Percentiles rank a stretch among this genome's conserved stretches.
Conservation (phyloP, 2,888 invertebrate species). For the Enoplolaimus lenunculus region DNA sequence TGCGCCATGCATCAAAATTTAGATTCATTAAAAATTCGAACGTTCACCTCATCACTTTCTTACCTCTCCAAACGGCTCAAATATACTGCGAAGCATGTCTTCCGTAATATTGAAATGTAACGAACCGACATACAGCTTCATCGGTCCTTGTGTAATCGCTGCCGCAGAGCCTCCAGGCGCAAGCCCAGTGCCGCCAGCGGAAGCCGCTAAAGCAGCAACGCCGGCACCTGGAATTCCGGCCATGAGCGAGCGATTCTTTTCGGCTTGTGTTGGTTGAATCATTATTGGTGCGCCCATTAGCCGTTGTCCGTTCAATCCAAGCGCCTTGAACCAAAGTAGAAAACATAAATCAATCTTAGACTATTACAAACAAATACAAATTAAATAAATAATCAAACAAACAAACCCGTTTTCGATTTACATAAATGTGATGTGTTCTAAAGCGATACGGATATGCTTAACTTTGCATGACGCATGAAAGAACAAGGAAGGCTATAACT, state of each 20-base stretch:
- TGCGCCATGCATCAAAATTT: no score
- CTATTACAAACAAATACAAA: no score
- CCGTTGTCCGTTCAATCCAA: slow-evolving; percentile 87
- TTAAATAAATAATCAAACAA: no score
- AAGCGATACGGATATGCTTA: no score
- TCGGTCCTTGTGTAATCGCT: slow-evolving; percentile 64
- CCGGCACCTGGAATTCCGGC: slow-evolving; percentile 32
- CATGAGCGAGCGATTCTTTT: slow-evolving; percentile 48
- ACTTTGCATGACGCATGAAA: no score
- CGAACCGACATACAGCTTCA: slow-evolving; percentile 90
- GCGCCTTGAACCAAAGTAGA: slow-evolving; percentile 56
- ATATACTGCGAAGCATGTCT: slow-evolving; percentile 93
- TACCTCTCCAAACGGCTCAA: slow-evolving; percentile 87
- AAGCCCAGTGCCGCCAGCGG: slow-evolving; percentile 22
- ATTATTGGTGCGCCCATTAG: slow-evolving; percentile 87
- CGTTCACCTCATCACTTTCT: not conserved
- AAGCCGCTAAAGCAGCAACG: not conserved
- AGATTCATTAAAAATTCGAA: no score
- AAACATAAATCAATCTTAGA: no score
- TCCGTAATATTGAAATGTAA: slow-evolving; percentile 96
- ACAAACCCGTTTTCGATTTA: no score
- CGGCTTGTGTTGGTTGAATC: slow-evolving; percentile 93
- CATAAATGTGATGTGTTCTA: no score
- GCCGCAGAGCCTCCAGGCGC: slow-evolving; percentile 43
- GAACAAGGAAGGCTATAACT: no score